Conservation (phyloP, 1,140 invertebrate species). For the Hestina assimilis region DNA sequence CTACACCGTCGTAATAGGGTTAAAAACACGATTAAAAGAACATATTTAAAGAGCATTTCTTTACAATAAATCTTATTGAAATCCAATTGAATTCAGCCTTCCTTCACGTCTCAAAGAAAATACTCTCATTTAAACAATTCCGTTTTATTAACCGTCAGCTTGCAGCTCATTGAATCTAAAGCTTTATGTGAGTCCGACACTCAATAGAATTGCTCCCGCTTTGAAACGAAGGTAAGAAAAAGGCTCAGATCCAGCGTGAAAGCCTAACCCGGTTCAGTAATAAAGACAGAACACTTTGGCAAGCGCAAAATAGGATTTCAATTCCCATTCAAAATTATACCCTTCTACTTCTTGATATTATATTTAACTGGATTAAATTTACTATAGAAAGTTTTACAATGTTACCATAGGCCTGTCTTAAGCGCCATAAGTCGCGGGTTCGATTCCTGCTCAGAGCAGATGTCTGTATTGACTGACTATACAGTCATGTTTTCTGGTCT, state of each 20-base stretch:
- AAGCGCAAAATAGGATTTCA: conserved; percentile 13
- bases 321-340: conserved; percentile 13
- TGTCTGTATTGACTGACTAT: too few species aligned
- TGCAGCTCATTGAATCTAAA: conserved; percentile 42
- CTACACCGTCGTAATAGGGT: neutral
- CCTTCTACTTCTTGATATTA: neutral
- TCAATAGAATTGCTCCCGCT: conserved; percentile 52
- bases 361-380: neutral
- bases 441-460: too few species aligned
- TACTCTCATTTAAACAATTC: conserved; percentile 25
- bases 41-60: neutral
- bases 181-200: conserved; percentile 40
- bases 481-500: too few species aligned
- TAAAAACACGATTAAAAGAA: neutral
- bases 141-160: conserved; percentile 40
- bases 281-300: conserved; percentile 11
- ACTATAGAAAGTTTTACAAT: too few species aligned
- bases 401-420: too few species aligned
- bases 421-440: too few species aligned
- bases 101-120: conserved; percentile 5
- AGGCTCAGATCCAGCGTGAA: conserved; percentile 47
- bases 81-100: neutral
- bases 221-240: conserved; percentile 47
- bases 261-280: conserved; percentile 44
- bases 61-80: neutral